These are phyloP conservation scores for Daktulosphaira vitifoliae DNA, from an alignment of 1,140 invertebrate genomes.

Conservation along the genomic window DNA sequence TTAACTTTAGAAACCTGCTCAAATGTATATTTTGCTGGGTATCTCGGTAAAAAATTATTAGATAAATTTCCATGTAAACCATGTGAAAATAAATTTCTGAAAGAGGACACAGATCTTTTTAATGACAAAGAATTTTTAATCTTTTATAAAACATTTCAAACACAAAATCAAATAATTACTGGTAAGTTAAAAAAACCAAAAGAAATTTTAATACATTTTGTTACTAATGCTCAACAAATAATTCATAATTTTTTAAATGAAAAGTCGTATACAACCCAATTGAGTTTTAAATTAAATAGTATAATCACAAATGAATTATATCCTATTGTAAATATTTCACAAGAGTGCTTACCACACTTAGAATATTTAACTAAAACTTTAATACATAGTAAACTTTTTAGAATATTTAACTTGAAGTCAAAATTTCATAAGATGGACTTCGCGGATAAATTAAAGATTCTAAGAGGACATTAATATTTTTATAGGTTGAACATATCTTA, in stretches of 20 bases:
- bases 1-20: background rate
- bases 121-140: background rate
- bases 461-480: too few relatives aligned
- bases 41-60: background rate
- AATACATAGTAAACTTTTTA: background rate
- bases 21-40: background rate
- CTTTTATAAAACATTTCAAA: background rate
- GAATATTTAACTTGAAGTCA: background rate
- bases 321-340: background rate
- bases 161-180: background rate
- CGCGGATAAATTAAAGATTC: too few relatives aligned
- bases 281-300: background rate
- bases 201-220: slow-evolving; percentile 4
- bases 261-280: background rate
- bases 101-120: background rate
- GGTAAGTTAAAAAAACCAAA: background rate
- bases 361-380: background rate
- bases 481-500: too few relatives aligned
- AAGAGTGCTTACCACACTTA: background rate
- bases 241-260: background rate
- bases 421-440: background rate
- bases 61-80: background rate
- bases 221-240: background rate
- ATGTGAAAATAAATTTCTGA: background rate
- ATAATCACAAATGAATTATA: background rate